Evolutionary conservation across 1,140 invertebrate genomes (phyloP).

Genomic region (Meloidogyne hapla): DNA sequence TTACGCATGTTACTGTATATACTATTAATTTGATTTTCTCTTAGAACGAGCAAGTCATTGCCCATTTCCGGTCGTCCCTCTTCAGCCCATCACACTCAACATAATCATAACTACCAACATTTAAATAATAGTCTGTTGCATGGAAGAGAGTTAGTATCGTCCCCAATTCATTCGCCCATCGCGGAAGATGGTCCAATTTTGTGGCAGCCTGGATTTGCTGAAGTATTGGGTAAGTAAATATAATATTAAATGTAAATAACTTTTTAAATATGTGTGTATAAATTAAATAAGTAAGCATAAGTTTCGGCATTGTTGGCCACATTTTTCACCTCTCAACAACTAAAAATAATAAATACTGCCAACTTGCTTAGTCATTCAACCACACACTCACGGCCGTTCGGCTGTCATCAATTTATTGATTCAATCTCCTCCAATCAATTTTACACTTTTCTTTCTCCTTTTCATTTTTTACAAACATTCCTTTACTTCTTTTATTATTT

Average conservation of each 20-base stretch:
- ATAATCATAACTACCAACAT: slow-evolving; percentile 12
- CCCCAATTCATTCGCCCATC: slow-evolving; percentile 12
- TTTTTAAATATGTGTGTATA: no score
- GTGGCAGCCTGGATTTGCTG: slow-evolving; percentile 20
- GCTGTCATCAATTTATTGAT: neutral
- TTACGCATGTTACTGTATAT: no score
- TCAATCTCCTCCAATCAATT: neutral
- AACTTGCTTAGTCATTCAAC: neutral
- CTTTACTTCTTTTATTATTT: neutral
- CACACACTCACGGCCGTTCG: neutral
- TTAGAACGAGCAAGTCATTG: slow-evolving; percentile 12
- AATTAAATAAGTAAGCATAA: no score
- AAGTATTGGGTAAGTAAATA: slow-evolving; percentile 20
- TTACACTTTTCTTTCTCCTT: neutral
- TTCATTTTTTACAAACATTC: neutral
- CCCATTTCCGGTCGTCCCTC: slow-evolving; percentile 16
- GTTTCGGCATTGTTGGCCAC: no score
- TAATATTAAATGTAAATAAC: no score
- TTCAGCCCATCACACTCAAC: neutral
- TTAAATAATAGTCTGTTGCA: neutral
- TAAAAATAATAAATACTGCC: neutral
- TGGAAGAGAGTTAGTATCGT: neutral
- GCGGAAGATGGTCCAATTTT: slow-evolving; percentile 15
- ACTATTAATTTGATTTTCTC: neutral
- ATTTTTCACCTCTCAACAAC: neutral